Conservation (phyloP, 2,113 vertebrate species). For the Laticauda laticaudata region DNA sequence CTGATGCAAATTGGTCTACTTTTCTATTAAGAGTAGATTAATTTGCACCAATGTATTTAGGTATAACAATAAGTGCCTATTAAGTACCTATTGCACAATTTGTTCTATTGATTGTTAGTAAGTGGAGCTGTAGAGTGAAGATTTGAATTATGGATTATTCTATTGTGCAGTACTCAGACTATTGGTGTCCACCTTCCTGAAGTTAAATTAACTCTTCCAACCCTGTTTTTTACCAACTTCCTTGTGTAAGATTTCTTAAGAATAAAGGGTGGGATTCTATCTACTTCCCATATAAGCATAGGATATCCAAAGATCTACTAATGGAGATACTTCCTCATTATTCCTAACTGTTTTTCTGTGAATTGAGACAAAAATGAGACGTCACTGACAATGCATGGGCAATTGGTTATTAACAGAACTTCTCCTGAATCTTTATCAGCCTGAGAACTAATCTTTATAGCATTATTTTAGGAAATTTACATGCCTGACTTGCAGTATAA, state of each 20-base stretch:
- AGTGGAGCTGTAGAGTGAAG: background rate
- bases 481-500: background rate
- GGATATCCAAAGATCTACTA: background rate
- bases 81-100: background rate
- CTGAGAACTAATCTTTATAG: background rate
- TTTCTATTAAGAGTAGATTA: background rate
- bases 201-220: background rate
- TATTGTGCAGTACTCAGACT: background rate
- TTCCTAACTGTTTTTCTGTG: background rate
- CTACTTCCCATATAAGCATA: background rate
- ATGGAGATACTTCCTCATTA: background rate
- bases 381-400: background rate
- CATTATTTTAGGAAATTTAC: background rate
- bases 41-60: background rate
- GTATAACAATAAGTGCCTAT: background rate
- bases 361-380: background rate
- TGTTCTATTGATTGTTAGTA: background rate
- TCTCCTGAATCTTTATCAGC: background rate
- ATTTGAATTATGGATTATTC: background rate
- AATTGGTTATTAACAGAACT: background rate
- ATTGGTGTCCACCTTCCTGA: background rate
- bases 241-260: background rate
- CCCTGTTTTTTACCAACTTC: background rate
- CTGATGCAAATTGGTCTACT: background rate
- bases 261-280: background rate